Evolutionary conservation across 2,113 vertebrate genomes (phyloP).

Genomic region (Silurus meridionalis): DNA sequence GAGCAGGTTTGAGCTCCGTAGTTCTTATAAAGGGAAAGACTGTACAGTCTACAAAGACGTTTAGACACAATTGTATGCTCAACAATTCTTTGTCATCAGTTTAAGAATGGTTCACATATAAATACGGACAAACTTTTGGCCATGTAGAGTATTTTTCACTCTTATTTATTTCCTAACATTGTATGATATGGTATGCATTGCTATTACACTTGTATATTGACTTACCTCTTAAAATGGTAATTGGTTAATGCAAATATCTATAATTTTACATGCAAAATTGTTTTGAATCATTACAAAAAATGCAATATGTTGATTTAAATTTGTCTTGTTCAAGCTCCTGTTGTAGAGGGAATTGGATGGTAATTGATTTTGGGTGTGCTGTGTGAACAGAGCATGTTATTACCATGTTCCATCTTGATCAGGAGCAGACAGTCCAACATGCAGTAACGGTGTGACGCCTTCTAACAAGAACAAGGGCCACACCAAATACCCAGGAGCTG

Average conservation of each 20-base stretch:
- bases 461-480: slow-evolving; percentile 87
- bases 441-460: slow-evolving; percentile 90
- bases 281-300: no score
- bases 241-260: background rate
- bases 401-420: slow-evolving; percentile 26
- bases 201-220: background rate
- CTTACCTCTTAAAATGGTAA: background rate
- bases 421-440: slow-evolving; percentile 94
- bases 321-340: background rate
- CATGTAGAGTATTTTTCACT: background rate
- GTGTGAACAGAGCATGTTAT: background rate
- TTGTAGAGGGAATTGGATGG: background rate
- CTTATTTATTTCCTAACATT: background rate
- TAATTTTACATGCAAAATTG: background rate
- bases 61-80: background rate
- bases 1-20: background rate
- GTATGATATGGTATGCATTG: background rate
- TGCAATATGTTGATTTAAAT: background rate
- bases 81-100: no score
- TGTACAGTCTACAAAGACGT: background rate
- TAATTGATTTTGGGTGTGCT: background rate
- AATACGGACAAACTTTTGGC: background rate
- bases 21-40: background rate
- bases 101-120: background rate
- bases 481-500: slow-evolving; percentile 89